These are phyloP conservation scores for Hypena proboscidalis DNA, from an alignment of 2,888 invertebrate genomes.

Conservation along the genomic window DNA sequence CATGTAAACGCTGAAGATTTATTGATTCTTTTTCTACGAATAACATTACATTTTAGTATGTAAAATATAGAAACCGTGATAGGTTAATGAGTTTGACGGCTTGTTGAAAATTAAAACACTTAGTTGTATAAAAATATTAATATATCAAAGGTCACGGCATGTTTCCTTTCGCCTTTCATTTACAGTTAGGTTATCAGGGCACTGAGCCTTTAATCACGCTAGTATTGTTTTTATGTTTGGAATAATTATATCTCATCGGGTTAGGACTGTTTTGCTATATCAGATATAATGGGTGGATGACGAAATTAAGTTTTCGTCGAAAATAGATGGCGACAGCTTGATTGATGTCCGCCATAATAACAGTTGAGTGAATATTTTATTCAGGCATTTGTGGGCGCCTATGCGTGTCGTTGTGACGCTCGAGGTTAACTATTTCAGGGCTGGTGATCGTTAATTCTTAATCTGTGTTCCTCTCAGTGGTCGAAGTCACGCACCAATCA, in stretches of 20 bases:
- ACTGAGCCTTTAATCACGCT: conserved; percentile 28
- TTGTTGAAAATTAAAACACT: conserved; percentile 14
- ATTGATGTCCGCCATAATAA: conserved; percentile 77
- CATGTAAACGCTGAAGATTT: too few relatives aligned
- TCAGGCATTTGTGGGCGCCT: conserved; percentile 57
- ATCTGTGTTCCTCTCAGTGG: conserved; percentile 64
- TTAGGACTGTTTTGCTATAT: conserved; percentile 48
- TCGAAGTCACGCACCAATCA: conserved; percentile 64
- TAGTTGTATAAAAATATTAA: conserved; percentile 5
- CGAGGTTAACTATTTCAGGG: conserved; percentile 74
- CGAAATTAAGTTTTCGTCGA: conserved; percentile 73
- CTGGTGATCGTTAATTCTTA: conserved; percentile 69
- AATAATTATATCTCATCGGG: conserved; percentile 50
- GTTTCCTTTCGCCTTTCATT: conserved; percentile 18
- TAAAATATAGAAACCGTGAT: too few relatives aligned
- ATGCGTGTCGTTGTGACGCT: conserved; percentile 71
- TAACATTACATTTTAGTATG: too few relatives aligned
- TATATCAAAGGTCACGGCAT: conserved; percentile 14
- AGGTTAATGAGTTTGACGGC: conserved; percentile 1
- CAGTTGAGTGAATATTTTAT: conserved; percentile 76
- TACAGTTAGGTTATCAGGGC: conserved; percentile 20
- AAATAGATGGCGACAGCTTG: conserved; percentile 74
- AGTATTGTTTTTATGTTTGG: conserved; percentile 41
- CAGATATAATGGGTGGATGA: conserved; percentile 54
- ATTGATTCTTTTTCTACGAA: too few relatives aligned